Percentiles rank a stretch among this genome's conserved stretches.
Evolutionary conservation across 23 tunicate species (phyloP).

Genomic region (Trididemnum clinides): DNA sequence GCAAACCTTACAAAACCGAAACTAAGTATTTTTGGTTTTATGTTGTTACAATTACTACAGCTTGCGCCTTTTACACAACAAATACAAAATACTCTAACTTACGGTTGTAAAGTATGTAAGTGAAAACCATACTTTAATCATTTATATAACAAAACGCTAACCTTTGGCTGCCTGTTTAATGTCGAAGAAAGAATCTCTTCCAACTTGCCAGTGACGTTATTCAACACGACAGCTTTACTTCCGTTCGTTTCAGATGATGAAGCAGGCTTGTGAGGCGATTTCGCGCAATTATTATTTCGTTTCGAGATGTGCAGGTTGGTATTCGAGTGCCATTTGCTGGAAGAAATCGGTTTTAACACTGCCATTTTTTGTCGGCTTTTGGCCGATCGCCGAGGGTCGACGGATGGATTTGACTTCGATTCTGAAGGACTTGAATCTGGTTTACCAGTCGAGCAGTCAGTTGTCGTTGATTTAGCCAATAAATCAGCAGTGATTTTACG

Average conservation of each 20-base stretch:
- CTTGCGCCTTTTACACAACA: no score
- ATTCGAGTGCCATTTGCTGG: neutral
- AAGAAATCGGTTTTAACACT: neutral
- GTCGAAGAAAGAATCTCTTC: constrained; percentile 65
- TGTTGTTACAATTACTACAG: no score
- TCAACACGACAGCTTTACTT: constrained; percentile 57
- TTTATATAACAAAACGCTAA: no score
- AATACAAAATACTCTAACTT: no score
- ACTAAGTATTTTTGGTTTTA: no score
- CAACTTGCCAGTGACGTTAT: constrained; percentile 65
- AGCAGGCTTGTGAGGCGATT: constrained; percentile 61
- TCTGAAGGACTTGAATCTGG: neutral
- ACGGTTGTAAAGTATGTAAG: no score
- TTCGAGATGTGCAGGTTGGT: neutral
- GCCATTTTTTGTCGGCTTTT: neutral
- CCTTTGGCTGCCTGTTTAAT: constrained; percentile 59
- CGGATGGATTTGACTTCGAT: neutral
- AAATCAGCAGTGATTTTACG: neutral
- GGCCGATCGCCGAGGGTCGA: neutral
- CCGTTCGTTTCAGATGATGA: constrained; percentile 60
- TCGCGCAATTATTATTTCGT: no score
- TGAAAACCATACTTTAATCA: no score
- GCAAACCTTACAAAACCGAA: no score
- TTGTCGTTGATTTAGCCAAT: neutral
- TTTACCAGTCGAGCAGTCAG: neutral